Base-by-base conservation (phyloP, 2,113 vertebrate species). In the Cephalopterus ornatus region DNA sequence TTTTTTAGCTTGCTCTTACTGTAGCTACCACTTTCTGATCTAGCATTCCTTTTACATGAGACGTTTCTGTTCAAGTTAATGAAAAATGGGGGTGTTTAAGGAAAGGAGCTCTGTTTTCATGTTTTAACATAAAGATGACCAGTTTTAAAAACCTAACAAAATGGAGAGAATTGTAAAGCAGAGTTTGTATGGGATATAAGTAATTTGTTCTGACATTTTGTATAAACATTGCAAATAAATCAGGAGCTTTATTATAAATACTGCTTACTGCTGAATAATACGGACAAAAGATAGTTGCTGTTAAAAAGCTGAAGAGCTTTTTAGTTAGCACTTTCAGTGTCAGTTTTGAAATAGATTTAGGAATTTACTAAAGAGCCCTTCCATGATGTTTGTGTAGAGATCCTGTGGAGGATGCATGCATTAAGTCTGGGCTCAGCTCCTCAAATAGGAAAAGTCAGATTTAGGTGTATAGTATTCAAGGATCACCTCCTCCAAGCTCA, bases 161-260 rank as follows among this genome's bases (percentile, higher is more conserved):
- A 81, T 55, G 19, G 21, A 80, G 73, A 75, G 71, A 92, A 88
- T 80, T 91, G 18, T 71, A 92, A 92, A 94, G 59, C 59, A 55
- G 79, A 63, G n/a, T 84, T 74, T 92, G 33, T 61, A 55, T 39
- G 84, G 56, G 79, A 44, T 24, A 24, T 46, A 80, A 92, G 83
- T 63, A 87, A 84, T 93, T 97, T 72, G 56, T 87, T 75, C 89
- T 72, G 89, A 75, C 27, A 33, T 74, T 95, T 88, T 67, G 55
- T 89, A 86, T 87, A 89, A 95, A 74, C 27, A 55, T 39, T 67
- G 71, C 80, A 84, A 93, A 89, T 89, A 95, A 92, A 91, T 92
- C 80, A 86, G 52, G 30, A 63, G 67, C 22, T 87, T 92, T 85
- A 72, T 55, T 78, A 55, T 41, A 78, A 61, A 41, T 84, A 37